Conservation (phyloP, 1,140 invertebrate species). For the Calephelis nemesis region DNA sequence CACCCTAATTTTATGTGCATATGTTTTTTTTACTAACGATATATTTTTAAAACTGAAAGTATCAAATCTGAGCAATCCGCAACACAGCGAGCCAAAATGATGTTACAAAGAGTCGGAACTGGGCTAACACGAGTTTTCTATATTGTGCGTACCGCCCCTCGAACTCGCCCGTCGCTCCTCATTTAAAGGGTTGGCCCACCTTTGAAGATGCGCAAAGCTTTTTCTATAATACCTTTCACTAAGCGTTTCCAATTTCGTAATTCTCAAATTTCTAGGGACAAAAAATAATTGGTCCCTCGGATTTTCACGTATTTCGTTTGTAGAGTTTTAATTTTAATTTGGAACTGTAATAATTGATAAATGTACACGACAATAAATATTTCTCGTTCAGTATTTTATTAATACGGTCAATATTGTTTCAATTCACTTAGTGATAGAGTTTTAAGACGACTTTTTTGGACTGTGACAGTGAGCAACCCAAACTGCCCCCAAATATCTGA, state of each 20-base stretch:
- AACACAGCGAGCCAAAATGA: conserved; percentile 70
- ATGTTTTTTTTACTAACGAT: too few species aligned
- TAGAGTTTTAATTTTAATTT: conserved; percentile 24
- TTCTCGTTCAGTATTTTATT: not conserved
- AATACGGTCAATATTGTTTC: too few species aligned
- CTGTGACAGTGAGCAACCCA: too few species aligned
- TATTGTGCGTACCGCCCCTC: conserved; percentile 64
- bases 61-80: conserved; percentile 37
- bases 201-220: conserved; percentile 74
- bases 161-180: conserved; percentile 28
- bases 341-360: not conserved
- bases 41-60: conserved; percentile 28
- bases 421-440: too few species aligned
- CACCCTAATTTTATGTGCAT: not conserved
- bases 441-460: too few species aligned
- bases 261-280: conserved; percentile 70
- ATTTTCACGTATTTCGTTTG: conserved; percentile 50
- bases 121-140: conserved; percentile 79
- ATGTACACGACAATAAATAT: not conserved
- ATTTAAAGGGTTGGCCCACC: conserved; percentile 68
- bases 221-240: conserved; percentile 74
- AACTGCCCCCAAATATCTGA: too few species aligned
- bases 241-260: conserved; percentile 76
- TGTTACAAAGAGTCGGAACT: conserved; percentile 77
- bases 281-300: conserved; percentile 73